These are phyloP conservation scores for Nephrotoma flavescens DNA, from an alignment of 2,888 invertebrate genomes.

Conservation along the genomic window DNA sequence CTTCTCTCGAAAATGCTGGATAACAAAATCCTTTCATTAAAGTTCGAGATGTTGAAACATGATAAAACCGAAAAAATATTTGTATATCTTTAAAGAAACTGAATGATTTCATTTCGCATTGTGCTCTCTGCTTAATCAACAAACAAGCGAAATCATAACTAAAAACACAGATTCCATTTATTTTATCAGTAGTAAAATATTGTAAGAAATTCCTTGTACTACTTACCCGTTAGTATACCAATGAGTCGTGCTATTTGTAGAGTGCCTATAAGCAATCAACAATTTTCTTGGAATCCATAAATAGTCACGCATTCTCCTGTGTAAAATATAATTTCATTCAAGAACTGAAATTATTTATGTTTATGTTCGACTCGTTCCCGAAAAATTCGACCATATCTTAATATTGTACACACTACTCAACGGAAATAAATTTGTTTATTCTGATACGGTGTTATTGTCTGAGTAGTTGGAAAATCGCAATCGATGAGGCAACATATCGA, in stretches of 20 bases:
- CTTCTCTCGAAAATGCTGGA: background rate
- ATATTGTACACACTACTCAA: no score
- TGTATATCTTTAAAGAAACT: background rate
- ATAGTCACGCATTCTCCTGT: no score
- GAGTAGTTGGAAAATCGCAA: slow-evolving; percentile 19
- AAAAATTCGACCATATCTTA: no score
- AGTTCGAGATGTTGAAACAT: background rate
- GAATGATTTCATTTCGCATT: background rate
- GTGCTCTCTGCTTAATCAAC: background rate
- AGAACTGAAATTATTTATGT: no score
- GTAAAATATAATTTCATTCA: no score
- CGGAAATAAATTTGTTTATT: no score
- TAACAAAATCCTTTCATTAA: background rate
- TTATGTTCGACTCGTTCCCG: no score
- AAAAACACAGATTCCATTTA: background rate
- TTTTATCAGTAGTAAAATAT: background rate
- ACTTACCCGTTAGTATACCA: no score
- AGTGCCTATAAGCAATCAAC: no score
- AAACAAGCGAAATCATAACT: background rate
- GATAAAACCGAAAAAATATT: background rate
- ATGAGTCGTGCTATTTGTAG: no score
- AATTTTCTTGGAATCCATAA: no score
- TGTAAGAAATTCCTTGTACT: no score
- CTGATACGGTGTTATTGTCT: slow-evolving; percentile 10
- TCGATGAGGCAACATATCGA: slow-evolving; percentile 31